phyloP scores from a whole-genome alignment of 2,888 invertebrate genomes.

The Xanthorhoe spadicearia region DNA sequence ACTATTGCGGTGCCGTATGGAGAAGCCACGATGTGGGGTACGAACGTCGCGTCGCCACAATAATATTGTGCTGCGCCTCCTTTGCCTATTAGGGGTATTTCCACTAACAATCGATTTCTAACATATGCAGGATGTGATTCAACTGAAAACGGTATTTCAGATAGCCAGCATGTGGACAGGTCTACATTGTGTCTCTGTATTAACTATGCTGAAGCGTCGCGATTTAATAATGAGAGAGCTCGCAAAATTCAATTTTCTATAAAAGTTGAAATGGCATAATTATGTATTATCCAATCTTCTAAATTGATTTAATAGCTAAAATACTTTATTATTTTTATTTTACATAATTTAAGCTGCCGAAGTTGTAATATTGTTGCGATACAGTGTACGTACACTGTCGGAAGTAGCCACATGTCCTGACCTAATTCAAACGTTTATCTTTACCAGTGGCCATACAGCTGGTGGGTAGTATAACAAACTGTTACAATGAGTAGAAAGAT shows the following conservation, averaged over 20 bases:
- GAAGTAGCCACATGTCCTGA: conserved; percentile 29
- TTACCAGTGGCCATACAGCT: conserved; percentile 21
- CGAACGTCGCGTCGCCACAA: conserved; percentile 47
- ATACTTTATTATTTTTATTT: conserved; percentile 6
- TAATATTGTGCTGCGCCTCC: conserved; percentile 56
- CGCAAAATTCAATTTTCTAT: background rate
- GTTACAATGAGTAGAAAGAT: conserved; percentile 79
- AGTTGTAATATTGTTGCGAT: conserved; percentile 17
- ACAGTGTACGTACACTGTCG: conserved; percentile 14
- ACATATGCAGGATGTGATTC: conserved; percentile 37
- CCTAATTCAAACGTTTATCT: conserved; percentile 38
- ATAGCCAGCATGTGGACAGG: conserved; percentile 33
- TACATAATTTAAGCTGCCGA: conserved; percentile 8
- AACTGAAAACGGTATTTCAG: background rate
- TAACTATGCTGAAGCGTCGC: too few species aligned
- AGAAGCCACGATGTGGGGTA: conserved; percentile 46
- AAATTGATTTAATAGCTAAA: too few species aligned
- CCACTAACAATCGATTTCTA: conserved; percentile 52
- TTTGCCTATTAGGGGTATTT: conserved; percentile 49
- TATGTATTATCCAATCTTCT: background rate
- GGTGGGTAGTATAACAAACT: conserved; percentile 57
- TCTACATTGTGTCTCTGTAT: background rate
- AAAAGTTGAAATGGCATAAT: background rate
- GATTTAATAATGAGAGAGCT: too few species aligned
- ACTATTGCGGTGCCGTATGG: conserved; percentile 66